Evolutionary conservation across 1,140 invertebrate genomes (phyloP).

Genomic region (Lepidurus packardi): DNA sequence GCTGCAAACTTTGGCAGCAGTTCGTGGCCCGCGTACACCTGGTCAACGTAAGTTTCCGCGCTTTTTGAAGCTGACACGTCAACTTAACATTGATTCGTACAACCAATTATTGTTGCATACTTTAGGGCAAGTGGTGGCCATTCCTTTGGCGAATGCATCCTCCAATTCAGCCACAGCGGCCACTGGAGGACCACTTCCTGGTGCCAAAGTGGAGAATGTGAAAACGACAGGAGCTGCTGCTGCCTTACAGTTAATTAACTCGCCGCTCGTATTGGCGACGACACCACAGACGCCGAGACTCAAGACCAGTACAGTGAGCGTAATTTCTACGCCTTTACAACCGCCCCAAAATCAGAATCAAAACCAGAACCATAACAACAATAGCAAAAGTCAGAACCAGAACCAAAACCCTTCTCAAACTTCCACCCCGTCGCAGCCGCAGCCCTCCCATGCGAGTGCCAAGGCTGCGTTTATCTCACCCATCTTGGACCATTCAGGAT

Average conservation of each 20-base stretch:
- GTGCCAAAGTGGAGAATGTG: background rate
- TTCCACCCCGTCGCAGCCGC: slow-evolving; percentile 25
- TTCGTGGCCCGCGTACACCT: slow-evolving; percentile 15
- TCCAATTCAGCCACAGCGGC: background rate
- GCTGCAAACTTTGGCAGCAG: slow-evolving; percentile 36
- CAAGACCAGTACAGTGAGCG: background rate
- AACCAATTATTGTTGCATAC: background rate
- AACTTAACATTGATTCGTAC: background rate
- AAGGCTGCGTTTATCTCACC: slow-evolving; percentile 52
- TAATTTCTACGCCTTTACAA: slow-evolving; percentile 25
- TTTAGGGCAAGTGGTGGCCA: slow-evolving; percentile 8
- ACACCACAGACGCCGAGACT: background rate
- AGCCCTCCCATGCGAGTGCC: slow-evolving; percentile 20
- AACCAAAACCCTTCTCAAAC: slow-evolving; percentile 26
- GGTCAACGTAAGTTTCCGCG: background rate
- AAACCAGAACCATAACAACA: slow-evolving; percentile 12
- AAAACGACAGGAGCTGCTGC: background rate
- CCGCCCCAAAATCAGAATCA: slow-evolving; percentile 42
- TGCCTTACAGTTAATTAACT: background rate
- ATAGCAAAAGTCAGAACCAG: slow-evolving; percentile 23
- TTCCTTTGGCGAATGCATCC: background rate
- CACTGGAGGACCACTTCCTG: background rate
- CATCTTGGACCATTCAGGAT: slow-evolving; percentile 57
- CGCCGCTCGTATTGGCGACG: background rate
- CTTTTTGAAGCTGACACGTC: background rate